These are phyloP conservation scores for Apamea epomidion DNA, from an alignment of 2,888 invertebrate species.

Conservation along the genomic window DNA sequence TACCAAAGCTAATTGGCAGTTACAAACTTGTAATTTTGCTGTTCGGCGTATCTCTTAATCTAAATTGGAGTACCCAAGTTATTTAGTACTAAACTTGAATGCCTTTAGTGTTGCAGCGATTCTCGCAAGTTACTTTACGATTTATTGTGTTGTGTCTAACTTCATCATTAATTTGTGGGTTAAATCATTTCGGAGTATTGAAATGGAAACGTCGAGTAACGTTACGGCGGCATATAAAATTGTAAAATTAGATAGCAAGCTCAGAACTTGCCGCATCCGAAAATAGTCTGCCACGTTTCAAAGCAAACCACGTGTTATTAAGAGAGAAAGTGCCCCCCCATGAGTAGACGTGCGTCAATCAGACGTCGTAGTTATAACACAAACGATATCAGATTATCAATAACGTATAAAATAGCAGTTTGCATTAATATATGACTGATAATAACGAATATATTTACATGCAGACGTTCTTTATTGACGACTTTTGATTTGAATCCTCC, in stretches of 20 bases:
- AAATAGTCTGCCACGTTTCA: constrained; percentile 18
- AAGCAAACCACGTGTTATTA: constrained; percentile 7
- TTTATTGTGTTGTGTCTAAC: constrained; percentile 29
- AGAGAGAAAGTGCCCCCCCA: constrained; percentile 39
- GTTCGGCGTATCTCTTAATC: constrained; percentile 58
- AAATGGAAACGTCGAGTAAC: background rate
- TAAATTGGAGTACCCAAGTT: constrained; percentile 55
- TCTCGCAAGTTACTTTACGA: constrained; percentile 30
- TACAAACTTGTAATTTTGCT: constrained; percentile 66
- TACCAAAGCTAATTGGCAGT: constrained; percentile 67
- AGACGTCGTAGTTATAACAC: constrained; percentile 5
- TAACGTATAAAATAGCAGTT: constrained; percentile 40
- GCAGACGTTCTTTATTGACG: constrained; percentile 27
- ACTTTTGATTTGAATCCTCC: constrained; percentile 5
- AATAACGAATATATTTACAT: constrained; percentile 20
- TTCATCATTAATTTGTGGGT: background rate
- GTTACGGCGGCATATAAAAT: background rate
- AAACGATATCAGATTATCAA: constrained; percentile 39
- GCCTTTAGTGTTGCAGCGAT: constrained; percentile 39
- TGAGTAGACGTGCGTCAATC: constrained; percentile 37
- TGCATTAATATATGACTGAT: constrained; percentile 16
- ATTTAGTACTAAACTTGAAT: constrained; percentile 57
- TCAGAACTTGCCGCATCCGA: constrained; percentile 3
- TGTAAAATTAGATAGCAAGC: constrained; percentile 5
- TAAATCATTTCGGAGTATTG: background rate